Conservation (phyloP, 2,113 vertebrate genomes). For the Piaya cayana region DNA sequence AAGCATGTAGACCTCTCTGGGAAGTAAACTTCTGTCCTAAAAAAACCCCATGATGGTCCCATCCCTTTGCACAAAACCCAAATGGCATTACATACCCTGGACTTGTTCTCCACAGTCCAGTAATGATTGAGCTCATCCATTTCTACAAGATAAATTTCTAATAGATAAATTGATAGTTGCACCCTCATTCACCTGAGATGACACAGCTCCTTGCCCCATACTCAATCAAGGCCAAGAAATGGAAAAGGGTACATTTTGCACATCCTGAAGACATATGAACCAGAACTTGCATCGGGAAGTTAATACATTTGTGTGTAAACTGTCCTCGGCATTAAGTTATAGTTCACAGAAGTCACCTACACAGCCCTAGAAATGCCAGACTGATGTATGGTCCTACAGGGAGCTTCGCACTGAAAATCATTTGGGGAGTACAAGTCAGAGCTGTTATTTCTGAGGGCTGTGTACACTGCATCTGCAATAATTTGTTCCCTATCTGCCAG, state of each 20-base stretch:
- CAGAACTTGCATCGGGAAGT: neutral
- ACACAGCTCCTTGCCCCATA: neutral
- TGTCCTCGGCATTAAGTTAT: accelerated
- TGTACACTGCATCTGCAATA: accelerated
- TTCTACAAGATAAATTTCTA: neutral
- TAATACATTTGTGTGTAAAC: neutral
- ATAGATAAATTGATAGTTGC: neutral
- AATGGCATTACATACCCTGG: accelerated
- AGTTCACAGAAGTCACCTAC: neutral
- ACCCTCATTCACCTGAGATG: accelerated
- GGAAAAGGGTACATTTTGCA: neutral
- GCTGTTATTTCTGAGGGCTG: neutral
- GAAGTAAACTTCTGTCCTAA: neutral
- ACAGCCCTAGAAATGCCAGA: neutral
- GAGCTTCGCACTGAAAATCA: neutral
- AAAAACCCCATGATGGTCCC: neutral
- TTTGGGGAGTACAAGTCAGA: neutral
- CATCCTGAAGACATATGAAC: neutral
- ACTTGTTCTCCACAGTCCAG: neutral
- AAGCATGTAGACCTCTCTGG: neutral
- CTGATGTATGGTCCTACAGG: accelerated
- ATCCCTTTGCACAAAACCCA: neutral
- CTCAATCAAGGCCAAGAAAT: neutral
- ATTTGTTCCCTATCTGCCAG: neutral
- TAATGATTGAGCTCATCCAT: accelerated